Base-by-base conservation (phyloP, 2,797 vertebrate genomes). In the Acrossocheilus fasciatus region DNA sequence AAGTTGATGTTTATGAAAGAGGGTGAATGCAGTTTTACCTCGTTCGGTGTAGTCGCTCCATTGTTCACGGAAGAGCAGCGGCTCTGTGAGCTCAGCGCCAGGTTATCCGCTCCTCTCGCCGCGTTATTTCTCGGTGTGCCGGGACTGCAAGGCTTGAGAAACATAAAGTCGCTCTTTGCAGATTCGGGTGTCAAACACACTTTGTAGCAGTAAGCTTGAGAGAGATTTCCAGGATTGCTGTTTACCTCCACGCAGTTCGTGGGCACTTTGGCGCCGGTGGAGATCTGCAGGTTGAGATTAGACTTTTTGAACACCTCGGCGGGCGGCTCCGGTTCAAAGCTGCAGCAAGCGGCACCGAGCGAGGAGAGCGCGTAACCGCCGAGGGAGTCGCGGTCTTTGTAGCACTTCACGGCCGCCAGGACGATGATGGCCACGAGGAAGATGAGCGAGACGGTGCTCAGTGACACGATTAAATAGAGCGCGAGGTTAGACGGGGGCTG, bases 81-180 rank as follows among this genome's bases (percentile, higher is more conserved):
- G 84, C 77, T 92, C 78, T 95, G 95, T 52, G 94, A 91, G 91
- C 92, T 95, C 94, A 96, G 90, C 52, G 93, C 89, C 74, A 90
- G 92, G 85, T 93, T 95, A 30, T 96, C 94, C 0, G 95, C 89
- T 86, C 94, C 95, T 88, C 96, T 97, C 87, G 96, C 93, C 10
- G 85, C 95, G 52, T 98, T 98, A 93, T 97, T 98, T 75, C 95
- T 92, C 20, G 94, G 95, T 5, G 94, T 92, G 82, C 92, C 91
- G 84, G 96, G 95, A 90, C 96, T 97, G 94, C 95, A 97, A 85
- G 97, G 96, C 92, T 97, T 98, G 85, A 98, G 93, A 90, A 98
- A 98, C 97, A 97, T 98, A 89, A 98, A 98, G 95, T 98, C 97
- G n/a, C 97, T 97, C 93, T 98, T 97, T 87, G 96, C 95, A 3